Evolutionary conservation across 2,888 invertebrate genomes (phyloP), one percentile per base, ranked within the genome.

Genomic region (Conistra vaccinii): DNA sequence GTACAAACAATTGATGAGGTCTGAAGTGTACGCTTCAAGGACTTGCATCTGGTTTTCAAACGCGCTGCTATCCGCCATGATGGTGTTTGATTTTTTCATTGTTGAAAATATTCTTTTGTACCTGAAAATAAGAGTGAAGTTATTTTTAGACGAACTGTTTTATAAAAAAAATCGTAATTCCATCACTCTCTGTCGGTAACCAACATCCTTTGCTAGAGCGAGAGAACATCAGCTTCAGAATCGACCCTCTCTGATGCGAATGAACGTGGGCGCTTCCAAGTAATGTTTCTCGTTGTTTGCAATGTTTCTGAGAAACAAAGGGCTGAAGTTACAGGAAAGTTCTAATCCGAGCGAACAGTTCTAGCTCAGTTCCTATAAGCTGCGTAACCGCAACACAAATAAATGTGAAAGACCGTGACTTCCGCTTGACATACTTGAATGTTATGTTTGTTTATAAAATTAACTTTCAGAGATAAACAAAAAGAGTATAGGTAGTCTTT

Each of bases 1-100:
- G 85, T 93, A 94, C n/a, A 96, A 87, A 79, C 95, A 94, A 81
- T 90, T 93, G n/a, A 94, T 81, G 57, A 96, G 79, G 79, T 96
- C 96, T 0, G 87, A 83, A 0, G 94, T 92, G 85, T 92, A 95
- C 0, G 86, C 87, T 86, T 90, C 91, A 0, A 95, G 85, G 0
- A 87, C 77, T 48, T 90, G 84, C 63, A 92, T 90, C 51, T 92
- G 91, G 23, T 91, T 80, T 17, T 78, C 42, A n/a, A 79, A 89
- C 0, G 78, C 51, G 63, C 83, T 89, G 9, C 79, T 82, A 39
- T 91, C 86, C 61, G 91, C 89, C 23, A 83, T 76, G 14, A 85
- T 82, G 12, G 89, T 88, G 60, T 88, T 87, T 17, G 90, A 84
- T 26, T 90, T 85, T 84, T 91, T 91, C 84, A 90, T 81, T 4